phyloP scores from a whole-genome alignment of 2,113 vertebrate genomes.

The Daphoenositta chrysoptera region DNA sequence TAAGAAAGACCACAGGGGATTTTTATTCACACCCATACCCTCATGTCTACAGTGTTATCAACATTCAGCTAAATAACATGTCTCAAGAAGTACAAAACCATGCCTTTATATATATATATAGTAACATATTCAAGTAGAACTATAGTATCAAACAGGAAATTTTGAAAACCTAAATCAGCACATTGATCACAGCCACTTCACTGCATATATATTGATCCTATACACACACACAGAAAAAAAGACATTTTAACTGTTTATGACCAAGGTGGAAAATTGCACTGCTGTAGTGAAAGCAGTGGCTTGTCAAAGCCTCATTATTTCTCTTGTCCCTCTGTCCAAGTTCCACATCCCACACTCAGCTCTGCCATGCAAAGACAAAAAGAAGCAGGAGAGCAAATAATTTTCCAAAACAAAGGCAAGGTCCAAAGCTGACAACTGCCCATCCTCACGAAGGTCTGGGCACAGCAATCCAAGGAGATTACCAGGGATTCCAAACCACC shows the following conservation, averaged over 20 bases:
- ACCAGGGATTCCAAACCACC: slow-evolving; percentile 68
- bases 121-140: neutral
- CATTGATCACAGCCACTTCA: slow-evolving; percentile 38
- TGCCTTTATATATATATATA: neutral
- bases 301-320: neutral
- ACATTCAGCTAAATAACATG: neutral
- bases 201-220: slow-evolving; percentile 49
- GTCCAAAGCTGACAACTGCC: slow-evolving; percentile 11
- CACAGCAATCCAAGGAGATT: slow-evolving; percentile 55
- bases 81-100: neutral
- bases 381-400: neutral
- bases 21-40: slow-evolving; percentile 36
- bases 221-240: neutral
- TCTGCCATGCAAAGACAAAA: neutral
- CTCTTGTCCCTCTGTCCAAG: neutral
- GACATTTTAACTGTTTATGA: slow-evolving; percentile 8
- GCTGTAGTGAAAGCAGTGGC: neutral
- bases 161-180: slow-evolving; percentile 39
- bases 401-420: slow-evolving; percentile 39
- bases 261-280: neutral
- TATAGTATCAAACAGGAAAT: slow-evolving; percentile 22
- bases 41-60: neutral
- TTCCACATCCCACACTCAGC: neutral
- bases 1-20: slow-evolving; percentile 41
- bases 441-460: neutral